A percentile compares a stretch with the other conserved stretches of the same genome.
Conservation (phyloP, 2,888 invertebrate genomes). For the Drosophila nigricruria region DNA sequence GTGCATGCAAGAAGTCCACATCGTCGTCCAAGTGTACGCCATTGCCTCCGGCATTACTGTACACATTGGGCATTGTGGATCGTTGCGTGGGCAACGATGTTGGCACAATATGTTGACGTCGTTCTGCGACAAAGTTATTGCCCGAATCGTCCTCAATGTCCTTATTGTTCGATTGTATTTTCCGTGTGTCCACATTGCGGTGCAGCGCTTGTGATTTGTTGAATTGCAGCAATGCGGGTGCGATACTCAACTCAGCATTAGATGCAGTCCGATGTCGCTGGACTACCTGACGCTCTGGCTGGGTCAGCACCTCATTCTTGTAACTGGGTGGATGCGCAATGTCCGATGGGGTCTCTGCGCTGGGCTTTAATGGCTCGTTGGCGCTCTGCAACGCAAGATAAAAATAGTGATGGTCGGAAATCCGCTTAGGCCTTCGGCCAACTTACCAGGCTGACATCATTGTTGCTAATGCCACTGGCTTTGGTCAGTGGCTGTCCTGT, state of each 20-base stretch:
- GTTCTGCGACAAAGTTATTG: conserved; percentile 84
- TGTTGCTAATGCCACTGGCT: conserved; percentile 67
- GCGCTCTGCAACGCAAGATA: conserved; percentile 65
- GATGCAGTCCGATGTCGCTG: conserved; percentile 36
- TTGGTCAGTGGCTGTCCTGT: conserved; percentile 83
- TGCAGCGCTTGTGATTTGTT: conserved; percentile 79
- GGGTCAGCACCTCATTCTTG: conserved; percentile 82
- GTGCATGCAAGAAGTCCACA: conserved; percentile 83
- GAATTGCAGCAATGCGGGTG: conserved; percentile 25
- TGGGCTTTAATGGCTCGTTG: conserved; percentile 83
- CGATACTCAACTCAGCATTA: conserved; percentile 21
- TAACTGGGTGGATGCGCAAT: conserved; percentile 77
- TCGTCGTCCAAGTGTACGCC: conserved; percentile 84
- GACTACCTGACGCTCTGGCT: conserved; percentile 47
- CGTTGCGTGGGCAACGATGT: conserved; percentile 83
- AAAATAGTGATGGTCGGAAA: conserved; percentile 16
- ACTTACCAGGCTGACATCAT: conserved; percentile 80
- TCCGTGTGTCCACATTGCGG: conserved; percentile 84
- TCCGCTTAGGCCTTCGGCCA: conserved; percentile 5
- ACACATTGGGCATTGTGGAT: conserved; percentile 84
- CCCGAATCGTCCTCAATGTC: conserved; percentile 85
- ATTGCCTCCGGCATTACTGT: conserved; percentile 85
- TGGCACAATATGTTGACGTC: conserved; percentile 83
- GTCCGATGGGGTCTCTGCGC: conserved; percentile 61
- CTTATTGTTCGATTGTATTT: conserved; percentile 85